Base-by-base conservation (phyloP, 2,888 invertebrate species). In the Archips crataeganus region DNA sequence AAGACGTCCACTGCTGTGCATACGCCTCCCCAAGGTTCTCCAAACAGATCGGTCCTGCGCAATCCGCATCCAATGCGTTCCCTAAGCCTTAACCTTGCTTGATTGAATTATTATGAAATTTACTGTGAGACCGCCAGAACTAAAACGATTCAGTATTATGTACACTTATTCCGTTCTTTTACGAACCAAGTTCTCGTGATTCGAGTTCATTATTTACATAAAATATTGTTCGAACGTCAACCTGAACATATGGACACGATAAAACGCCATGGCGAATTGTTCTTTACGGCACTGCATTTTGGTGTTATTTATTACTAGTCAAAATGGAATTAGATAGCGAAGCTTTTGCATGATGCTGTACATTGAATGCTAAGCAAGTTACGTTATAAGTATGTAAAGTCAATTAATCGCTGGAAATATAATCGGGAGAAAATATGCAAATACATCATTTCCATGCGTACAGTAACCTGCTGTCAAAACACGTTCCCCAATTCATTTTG, bases 201-300 rank as follows among this genome's bases (percentile, higher is more conserved):
- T 62, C 45, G 10, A 2, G 51, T 51, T 77, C 74, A 79, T 80
- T 77, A 80, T 71, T 80, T 77, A 79, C 74, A 70, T 71, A 76
- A 62, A 66, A 76, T 75, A 77, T 77, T 74, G 78, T 79, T 78
- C 77, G 77, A 78, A 80, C 77, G 78, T 79, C 77, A 77, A 77
- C 77, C 72, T 39, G 57, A 49, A 23, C 64, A 34, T 72, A 66
- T 57, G 73, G 67, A 32, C 36, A 36, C 68, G 68, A 73, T 73
- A 73, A 73, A 42, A n/a, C 42, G 39, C 57, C 45, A 54, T 59
- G 62, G 72, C 54, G 63, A 72, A 73, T 60, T 63, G 54, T 70
- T 57, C 63, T 73, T 69, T 69, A 69, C 59, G 34, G 57, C 49
- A n/a, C 45, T 73, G 72, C 62, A 73, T 68, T 73, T 72, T 42